Conservation (phyloP, 2,797 vertebrate species). For the Lithobates sylvaticus region DNA sequence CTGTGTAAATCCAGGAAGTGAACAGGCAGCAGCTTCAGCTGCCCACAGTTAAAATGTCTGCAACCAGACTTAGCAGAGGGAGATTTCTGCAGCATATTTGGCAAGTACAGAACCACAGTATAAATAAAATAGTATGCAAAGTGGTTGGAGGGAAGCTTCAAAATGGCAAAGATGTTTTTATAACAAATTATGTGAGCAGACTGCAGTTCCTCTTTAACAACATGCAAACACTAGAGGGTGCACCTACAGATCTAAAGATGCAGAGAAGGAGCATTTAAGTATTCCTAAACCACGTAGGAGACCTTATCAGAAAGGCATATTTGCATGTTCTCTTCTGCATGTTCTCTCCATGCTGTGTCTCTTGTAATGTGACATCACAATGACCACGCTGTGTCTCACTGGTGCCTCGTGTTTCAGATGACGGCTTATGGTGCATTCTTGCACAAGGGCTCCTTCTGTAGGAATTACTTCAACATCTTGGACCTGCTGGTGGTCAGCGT, state of each 20-base stretch:
- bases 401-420: conserved; percentile 81
- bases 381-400: not conserved
- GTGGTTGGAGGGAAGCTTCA: no score
- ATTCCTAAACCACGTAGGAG: not conserved
- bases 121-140: no score
- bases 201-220: no score
- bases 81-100: no score
- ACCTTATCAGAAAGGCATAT: no score
- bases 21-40: no score
- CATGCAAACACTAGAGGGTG: not conserved
- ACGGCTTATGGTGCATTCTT: conserved; percentile 97
- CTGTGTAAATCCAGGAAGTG: no score
- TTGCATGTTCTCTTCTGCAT: not conserved
- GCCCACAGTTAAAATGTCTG: no score
- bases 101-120: no score
- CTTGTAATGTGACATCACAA: not conserved
- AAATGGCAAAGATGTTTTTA: no score
- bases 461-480: conserved; percentile 98
- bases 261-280: not conserved
- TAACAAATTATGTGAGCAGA: no score
- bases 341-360: not conserved
- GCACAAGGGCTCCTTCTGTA: conserved; percentile 98
- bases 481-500: conserved; percentile 98
- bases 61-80: no score
- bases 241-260: not conserved